Evolutionary conservation across 2,888 invertebrate genomes (phyloP).

Genomic region (Allacma fusca): DNA sequence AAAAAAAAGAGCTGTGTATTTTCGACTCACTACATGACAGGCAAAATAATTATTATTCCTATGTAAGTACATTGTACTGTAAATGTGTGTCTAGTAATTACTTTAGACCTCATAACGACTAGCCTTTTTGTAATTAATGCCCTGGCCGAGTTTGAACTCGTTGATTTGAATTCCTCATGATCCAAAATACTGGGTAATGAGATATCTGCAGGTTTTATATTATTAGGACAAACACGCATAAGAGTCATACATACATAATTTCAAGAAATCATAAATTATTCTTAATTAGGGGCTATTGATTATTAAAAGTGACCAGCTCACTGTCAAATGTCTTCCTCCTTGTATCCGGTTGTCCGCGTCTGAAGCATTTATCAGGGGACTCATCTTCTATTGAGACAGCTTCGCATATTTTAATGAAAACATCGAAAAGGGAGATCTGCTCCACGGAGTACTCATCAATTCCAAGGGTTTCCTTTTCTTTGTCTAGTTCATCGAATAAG

Average conservation of each 20-base stretch:
- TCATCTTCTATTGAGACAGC: conserved; percentile 48
- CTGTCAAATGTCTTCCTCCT: conserved; percentile 43
- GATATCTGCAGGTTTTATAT: background rate
- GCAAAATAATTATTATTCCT: no score
- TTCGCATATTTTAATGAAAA: conserved; percentile 56
- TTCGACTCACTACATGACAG: no score
- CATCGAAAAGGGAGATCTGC: conserved; percentile 51
- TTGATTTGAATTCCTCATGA: conserved; percentile 30
- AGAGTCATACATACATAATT: no score
- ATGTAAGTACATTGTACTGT: no score
- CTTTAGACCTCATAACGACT: conserved; percentile 40
- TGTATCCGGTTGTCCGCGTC: conserved; percentile 47
- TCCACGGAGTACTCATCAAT: conserved; percentile 47
- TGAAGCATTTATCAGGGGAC: conserved; percentile 52
- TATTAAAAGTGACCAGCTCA: no score
- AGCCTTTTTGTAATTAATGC: conserved; percentile 47
- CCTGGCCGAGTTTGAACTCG: conserved; percentile 25
- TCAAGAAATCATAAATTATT: no score
- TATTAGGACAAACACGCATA: background rate
- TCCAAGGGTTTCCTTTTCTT: conserved; percentile 38
- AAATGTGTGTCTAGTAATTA: background rate
- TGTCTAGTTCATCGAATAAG: conserved; percentile 54
- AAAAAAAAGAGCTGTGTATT: background rate
- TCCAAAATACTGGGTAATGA: conserved; percentile 28
- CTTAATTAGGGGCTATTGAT: no score